Evolutionary conservation across 2,888 invertebrate species (phyloP).

Genomic region (Eupithecia subfuscata): DNA sequence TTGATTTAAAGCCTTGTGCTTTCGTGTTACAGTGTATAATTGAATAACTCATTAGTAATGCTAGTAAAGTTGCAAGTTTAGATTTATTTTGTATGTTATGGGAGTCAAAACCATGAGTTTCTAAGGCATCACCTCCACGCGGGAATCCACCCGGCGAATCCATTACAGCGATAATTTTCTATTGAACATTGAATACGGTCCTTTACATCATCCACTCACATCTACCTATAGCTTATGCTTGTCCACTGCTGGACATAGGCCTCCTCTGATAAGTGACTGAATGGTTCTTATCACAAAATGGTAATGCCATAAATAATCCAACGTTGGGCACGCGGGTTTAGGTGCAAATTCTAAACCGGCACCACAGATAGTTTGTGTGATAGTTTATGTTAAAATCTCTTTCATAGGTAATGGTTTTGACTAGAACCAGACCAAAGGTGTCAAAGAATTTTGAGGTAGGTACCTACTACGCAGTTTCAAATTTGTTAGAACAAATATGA

Average conservation of each 20-base stretch:
- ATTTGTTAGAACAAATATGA: no score
- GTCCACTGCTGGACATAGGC: not conserved
- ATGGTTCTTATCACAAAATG: no score
- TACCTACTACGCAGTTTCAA: no score
- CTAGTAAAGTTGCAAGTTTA: not conserved
- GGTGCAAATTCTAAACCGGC: no score
- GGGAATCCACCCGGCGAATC: not conserved
- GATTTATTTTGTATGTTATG: not conserved
- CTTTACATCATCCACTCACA: no score
- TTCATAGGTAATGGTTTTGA: no score
- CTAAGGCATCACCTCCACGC: not conserved
- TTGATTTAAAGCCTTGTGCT: slow-evolving; percentile 10
- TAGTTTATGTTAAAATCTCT: no score
- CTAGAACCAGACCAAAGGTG: no score
- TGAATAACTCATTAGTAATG: not conserved
- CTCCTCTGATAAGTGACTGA: not conserved
- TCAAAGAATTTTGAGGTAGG: no score
- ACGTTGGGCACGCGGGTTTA: no score
- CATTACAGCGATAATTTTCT: not conserved
- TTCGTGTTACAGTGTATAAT: slow-evolving; percentile 13
- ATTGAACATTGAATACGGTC: not conserved
- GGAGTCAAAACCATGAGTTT: not conserved
- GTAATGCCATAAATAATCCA: no score
- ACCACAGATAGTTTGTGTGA: no score
- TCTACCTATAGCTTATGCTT: not conserved